phyloP scores from a whole-genome alignment of 2,113 vertebrate genomes.

The Prietella phreatophila region DNA sequence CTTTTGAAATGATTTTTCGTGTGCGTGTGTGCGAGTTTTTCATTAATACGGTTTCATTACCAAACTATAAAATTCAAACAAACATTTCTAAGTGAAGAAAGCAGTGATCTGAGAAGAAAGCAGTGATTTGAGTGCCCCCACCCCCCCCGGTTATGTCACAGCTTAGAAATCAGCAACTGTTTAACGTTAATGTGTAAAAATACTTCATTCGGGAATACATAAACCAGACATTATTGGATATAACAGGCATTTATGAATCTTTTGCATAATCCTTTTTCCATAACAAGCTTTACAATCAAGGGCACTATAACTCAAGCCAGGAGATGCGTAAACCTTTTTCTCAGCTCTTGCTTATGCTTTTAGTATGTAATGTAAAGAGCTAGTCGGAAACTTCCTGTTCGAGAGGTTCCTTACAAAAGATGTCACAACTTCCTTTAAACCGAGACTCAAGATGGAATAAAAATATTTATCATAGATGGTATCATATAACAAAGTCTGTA shows the following conservation, averaged over 20 bases:
- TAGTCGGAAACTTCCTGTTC: constrained; percentile 61
- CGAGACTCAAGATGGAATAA: constrained; percentile 35
- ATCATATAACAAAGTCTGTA: constrained; percentile 12
- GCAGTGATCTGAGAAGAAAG: background rate
- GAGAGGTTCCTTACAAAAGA: constrained; percentile 51
- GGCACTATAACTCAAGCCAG: constrained; percentile 16
- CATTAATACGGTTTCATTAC: background rate
- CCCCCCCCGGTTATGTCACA: too few species aligned
- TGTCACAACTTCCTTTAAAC: constrained; percentile 64
- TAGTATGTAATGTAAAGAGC: background rate
- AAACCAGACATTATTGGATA: background rate
- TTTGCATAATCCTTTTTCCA: background rate
- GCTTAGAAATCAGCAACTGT: background rate
- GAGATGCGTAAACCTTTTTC: constrained; percentile 13
- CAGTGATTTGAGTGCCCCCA: background rate
- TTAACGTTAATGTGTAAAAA: background rate
- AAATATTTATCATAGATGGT: constrained; percentile 12
- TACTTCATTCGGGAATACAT: background rate
- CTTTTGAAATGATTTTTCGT: background rate
- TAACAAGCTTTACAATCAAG: constrained; percentile 21
- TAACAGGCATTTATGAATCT: background rate
- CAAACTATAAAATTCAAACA: background rate
- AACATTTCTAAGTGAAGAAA: background rate
- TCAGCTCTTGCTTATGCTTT: background rate
- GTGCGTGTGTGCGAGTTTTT: background rate